Conservation (phyloP, 2,888 invertebrate species). For the Ennomos erosarius region DNA sequence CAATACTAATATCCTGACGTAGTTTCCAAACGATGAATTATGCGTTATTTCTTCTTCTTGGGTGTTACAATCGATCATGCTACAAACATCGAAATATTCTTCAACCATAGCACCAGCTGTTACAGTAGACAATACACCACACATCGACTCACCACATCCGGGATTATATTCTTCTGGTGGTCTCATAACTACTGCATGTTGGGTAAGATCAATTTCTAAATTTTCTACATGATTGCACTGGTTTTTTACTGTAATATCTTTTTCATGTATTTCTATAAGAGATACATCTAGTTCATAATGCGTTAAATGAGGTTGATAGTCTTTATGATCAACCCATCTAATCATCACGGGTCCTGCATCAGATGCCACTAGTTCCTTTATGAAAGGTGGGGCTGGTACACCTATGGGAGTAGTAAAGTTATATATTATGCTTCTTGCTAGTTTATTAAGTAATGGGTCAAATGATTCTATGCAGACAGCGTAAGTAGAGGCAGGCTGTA, state of each 20-base stretch:
- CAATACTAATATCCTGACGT: constrained; percentile 58
- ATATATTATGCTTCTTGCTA: constrained; percentile 64
- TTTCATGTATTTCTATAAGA: constrained; percentile 59
- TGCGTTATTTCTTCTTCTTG: constrained; percentile 49
- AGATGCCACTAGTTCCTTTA: constrained; percentile 65
- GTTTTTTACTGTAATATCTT: constrained; percentile 53
- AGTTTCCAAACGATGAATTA: constrained; percentile 57
- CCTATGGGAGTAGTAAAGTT: constrained; percentile 70
- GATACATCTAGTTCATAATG: constrained; percentile 69
- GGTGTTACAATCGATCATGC: constrained; percentile 54
- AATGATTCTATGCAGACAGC: constrained; percentile 72
- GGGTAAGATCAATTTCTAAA: constrained; percentile 57
- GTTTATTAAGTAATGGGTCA: constrained; percentile 49
- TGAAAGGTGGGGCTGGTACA: constrained; percentile 73
- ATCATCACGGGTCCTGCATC: constrained; percentile 59
- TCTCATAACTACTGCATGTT: constrained; percentile 66
- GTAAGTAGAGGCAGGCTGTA: constrained; percentile 72
- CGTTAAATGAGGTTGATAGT: constrained; percentile 62
- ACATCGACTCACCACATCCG: constrained; percentile 72
- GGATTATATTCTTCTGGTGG: constrained; percentile 67
- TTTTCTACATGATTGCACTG: constrained; percentile 57
- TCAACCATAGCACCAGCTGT: constrained; percentile 64
- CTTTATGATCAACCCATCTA: constrained; percentile 71
- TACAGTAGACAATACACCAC: constrained; percentile 63
- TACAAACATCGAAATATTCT: constrained; percentile 70